phyloP scores from a whole-genome alignment of 2,888 invertebrate species.

The Euclidia mi region DNA sequence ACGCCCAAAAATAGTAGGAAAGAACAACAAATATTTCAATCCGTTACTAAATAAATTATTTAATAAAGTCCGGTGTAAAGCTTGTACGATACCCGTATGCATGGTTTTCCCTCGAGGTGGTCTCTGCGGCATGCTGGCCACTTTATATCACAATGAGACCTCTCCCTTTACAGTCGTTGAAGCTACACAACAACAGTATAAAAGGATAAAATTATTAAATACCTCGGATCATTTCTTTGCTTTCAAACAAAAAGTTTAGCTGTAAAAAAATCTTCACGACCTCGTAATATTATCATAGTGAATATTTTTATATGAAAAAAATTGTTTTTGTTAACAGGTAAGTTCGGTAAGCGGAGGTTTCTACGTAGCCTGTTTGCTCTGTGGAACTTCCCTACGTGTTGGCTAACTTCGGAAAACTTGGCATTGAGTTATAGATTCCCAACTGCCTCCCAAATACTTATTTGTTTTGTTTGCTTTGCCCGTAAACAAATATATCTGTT shows the following conservation, averaged over 20 bases:
- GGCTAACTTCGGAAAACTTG: conserved; percentile 82
- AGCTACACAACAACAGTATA: conserved; percentile 32
- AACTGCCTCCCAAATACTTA: conserved; percentile 86
- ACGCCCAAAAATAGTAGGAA: neutral
- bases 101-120: conserved; percentile 5
- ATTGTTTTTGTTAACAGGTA: conserved; percentile 85
- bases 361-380: conserved; percentile 74
- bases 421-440: conserved; percentile 89
- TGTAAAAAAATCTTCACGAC: conserved; percentile 24
- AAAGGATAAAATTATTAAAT: conserved; percentile 23
- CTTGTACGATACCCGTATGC: conserved; percentile 6
- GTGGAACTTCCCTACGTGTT: conserved; percentile 81
- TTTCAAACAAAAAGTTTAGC: conserved; percentile 31
- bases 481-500: conserved; percentile 83
- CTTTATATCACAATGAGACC: conserved; percentile 27
- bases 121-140: conserved; percentile 6
- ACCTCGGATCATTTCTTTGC: conserved; percentile 12
- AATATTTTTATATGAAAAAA: conserved; percentile 41
- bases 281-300: conserved; percentile 38
- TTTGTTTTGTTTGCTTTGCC: conserved; percentile 85
- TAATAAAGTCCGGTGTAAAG: conserved; percentile 11
- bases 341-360: conserved; percentile 79
- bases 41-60: conserved; percentile 1
- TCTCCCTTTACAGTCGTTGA: conserved; percentile 28
- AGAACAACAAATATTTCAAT: neutral